These are phyloP conservation scores for Parochlus steinenii DNA, from an alignment of 2,888 invertebrate genomes.

Conservation along the genomic window DNA sequence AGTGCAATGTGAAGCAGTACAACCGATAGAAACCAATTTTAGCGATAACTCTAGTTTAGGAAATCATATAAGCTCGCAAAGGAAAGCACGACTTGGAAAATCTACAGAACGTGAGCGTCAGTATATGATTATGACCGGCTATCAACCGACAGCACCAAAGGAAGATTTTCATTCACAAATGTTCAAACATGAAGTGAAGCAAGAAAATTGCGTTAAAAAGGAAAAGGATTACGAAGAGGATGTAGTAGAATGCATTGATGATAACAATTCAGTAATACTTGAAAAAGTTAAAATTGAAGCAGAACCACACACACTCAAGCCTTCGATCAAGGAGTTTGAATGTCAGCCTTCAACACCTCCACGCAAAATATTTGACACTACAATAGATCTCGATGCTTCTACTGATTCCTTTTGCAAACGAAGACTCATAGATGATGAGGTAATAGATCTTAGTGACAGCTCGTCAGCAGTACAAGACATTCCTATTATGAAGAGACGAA, in stretches of 20 bases:
- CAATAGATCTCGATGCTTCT: too few relatives aligned
- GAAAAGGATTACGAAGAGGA: constrained; percentile 18
- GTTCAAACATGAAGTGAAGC: constrained; percentile 34
- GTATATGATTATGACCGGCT: constrained; percentile 24
- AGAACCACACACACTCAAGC: too few relatives aligned
- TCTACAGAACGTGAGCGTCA: constrained; percentile 43
- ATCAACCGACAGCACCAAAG: constrained; percentile 21
- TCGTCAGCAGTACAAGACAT: constrained; percentile 2
- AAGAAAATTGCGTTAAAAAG: constrained; percentile 14
- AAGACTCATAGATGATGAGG: constrained; percentile 8
- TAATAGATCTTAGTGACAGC: constrained; percentile 12
- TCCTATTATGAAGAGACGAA: constrained; percentile 5
- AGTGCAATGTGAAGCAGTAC: constrained; percentile 18
- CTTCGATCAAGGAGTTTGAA: too few relatives aligned
- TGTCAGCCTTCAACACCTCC: too few relatives aligned
- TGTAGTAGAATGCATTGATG: constrained; percentile 5
- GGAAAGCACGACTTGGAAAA: constrained; percentile 42
- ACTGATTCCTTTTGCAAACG: constrained; percentile 1
- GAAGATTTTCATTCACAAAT: constrained; percentile 12
- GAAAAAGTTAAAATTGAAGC: constrained; percentile 10
- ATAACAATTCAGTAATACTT: constrained; percentile 4
- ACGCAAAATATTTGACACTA: too few relatives aligned
- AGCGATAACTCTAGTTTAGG: constrained; percentile 6
- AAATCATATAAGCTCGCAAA: constrained; percentile 18
- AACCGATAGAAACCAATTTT: constrained; percentile 12